Base-by-base conservation (phyloP, 2,113 vertebrate species). In the Acanthochromis polyacanthus region DNA sequence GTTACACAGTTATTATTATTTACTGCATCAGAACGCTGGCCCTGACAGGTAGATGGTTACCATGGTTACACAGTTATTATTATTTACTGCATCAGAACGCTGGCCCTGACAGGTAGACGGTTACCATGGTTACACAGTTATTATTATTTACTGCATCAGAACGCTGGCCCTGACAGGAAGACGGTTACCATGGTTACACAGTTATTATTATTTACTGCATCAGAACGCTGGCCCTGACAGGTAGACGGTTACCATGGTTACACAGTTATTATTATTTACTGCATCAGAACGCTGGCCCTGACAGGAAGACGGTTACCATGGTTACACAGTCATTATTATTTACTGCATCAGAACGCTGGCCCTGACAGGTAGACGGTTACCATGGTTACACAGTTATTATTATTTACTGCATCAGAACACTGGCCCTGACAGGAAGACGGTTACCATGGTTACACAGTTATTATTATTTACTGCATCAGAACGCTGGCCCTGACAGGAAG, bases 1-100 rank as follows among this genome's bases (percentile, higher is more conserved):
- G 25, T 3, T 25, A 25, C 25, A 25, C 25, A 25, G 2, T 25
- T 25, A 3, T 25, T 25, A 25, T 25, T 25, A 25, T n/a, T n/a
- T n/a, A n/a, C 82, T 99, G 98, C 69, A 98, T 99, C 86, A 95
- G 96, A 76, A 98, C 97, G 0, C 93, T 99, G 65, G 96, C 96
- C 38, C 74, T 97, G 94, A 97, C 98, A 0, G 97, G 98, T 99
- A 53, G 30, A 25, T 3, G 25, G 25, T 25, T 25, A 25, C 25
- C 25, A 25, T 25, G 25, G 25, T 3, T 25, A 25, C 25, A 25
- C 25, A 25, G 2, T 25, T 25, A 3, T 25, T 25, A 25, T 25
- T 25, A 25, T n/a, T n/a, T n/a, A n/a, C 82, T 99, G 98, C 69
- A 98, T 99, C 86, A 95, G 96, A 76, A 98, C 97, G 0, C 93